Percentiles rank a stretch among this genome's conserved stretches.
Conservation (phyloP, 2,113 vertebrate species). For the Nestor notabilis region DNA sequence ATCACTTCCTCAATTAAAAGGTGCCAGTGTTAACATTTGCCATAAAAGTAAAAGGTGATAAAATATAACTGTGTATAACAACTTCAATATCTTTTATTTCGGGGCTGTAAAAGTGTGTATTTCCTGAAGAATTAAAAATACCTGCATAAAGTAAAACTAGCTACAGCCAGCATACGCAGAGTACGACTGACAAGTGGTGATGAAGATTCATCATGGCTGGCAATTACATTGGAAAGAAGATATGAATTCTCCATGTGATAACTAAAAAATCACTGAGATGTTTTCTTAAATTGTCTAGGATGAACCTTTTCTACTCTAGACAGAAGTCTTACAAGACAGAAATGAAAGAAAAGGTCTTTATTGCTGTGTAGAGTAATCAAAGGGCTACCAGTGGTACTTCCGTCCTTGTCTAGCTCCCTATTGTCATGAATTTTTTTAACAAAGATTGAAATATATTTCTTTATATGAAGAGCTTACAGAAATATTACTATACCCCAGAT, state of each 20-base stretch:
- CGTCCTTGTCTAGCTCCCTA: neutral
- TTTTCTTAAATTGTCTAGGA: neutral
- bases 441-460: neutral
- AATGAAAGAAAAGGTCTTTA: neutral
- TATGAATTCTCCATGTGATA: neutral
- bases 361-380: neutral
- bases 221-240: neutral
- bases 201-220: neutral
- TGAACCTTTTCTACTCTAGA: neutral
- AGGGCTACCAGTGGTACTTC: neutral
- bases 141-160: neutral
- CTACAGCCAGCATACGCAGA: neutral
- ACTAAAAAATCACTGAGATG: neutral
- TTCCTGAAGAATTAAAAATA: neutral
- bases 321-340: neutral
- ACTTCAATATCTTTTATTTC: neutral
- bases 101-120: neutral
- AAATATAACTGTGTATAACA: neutral
- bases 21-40: neutral
- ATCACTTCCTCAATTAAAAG: slow-evolving; percentile 8
- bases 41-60: neutral
- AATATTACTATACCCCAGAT: neutral
- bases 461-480: neutral
- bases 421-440: neutral
- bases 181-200: neutral